Evolutionary conservation across 2,797 vertebrate species (phyloP), one percentile per base, ranked within the genome.

Genomic region (Limnodromus scolopaceus): DNA sequence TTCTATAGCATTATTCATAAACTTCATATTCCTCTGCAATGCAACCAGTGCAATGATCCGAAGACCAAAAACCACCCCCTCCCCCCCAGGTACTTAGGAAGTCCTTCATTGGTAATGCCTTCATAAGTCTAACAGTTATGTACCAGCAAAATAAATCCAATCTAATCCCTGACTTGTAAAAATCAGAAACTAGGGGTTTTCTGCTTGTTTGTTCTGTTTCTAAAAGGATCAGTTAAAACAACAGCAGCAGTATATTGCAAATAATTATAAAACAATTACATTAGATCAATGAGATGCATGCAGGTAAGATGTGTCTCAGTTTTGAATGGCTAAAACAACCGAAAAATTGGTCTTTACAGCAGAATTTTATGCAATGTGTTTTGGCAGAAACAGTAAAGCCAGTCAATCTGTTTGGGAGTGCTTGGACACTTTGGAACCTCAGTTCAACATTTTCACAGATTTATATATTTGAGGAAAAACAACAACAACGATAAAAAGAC

Each of bases 161-260:
- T 72, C 86, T 93, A 96, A 96, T 95, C 97, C 90, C 92, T 91
- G 93, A 96, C 93, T 94, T 84, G 68, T 90, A 94, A 95, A 95
- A 92, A 95, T 87, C 89, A 86, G 96, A 92, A 96, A 92, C 94
- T 22, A 43, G 91, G 93, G 48, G 27, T 41, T 48, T 93, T 82
- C 91, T 79, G 78, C 84, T 87, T 86, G 38, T 94, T 96, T 95
- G 64, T 93, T 95, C 96, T 71, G 86, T 94, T 96, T 93, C 32
- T 36, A 79, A 96, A 97, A 92, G 80, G 94, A 97, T 75, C 96
- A 89, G 96, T 97, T 97, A 94, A 96, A 96, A 97, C 92, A 96
- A 97, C 97, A 98, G 98, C 98, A 98, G 98, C 98, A 98, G 95
- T 97, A 97, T 58, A 97, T 93, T 95, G 94, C 95, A 98, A 98